These are phyloP conservation scores for Hyposoter dolosus DNA, from an alignment of 2,888 invertebrate species.

Conservation along the genomic window DNA sequence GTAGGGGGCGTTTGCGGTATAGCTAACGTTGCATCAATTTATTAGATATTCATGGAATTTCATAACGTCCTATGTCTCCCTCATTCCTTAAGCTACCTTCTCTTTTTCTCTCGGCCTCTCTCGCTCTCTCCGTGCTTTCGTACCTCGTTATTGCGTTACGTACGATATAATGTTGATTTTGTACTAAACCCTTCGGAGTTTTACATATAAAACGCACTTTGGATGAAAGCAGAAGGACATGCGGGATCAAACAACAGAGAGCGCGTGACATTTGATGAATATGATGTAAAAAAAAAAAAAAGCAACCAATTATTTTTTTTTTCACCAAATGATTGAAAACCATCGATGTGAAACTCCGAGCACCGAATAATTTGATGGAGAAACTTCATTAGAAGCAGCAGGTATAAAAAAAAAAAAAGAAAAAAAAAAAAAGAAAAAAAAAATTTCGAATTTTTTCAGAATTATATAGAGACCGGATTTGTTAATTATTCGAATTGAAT, in stretches of 20 bases:
- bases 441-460: not conserved
- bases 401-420: too few species aligned
- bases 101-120: not conserved
- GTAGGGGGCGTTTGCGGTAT: constrained; percentile 46
- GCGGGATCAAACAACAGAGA: constrained; percentile 1
- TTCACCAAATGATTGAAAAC: not conserved
- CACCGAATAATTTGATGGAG: too few species aligned
- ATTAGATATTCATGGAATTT: constrained; percentile 75
- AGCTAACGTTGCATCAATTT: constrained; percentile 68
- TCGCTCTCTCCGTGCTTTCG: constrained; percentile 22
- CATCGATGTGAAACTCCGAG: too few species aligned
- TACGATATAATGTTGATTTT: constrained; percentile 73
- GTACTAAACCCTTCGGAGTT: constrained; percentile 64
- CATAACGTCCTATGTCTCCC: constrained; percentile 50
- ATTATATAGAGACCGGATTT: not conserved
- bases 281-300: not conserved
- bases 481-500: too few species aligned
- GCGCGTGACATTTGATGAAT: not conserved
- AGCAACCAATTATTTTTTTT: not conserved
- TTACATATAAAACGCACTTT: constrained; percentile 46
- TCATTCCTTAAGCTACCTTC: not conserved
- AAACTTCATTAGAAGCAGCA: too few species aligned
- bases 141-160: constrained; percentile 67
- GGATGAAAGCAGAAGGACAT: not conserved
- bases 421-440: too few species aligned